Conservation (phyloP, 2,797 vertebrate species). For the Sciurus carolinensis region DNA sequence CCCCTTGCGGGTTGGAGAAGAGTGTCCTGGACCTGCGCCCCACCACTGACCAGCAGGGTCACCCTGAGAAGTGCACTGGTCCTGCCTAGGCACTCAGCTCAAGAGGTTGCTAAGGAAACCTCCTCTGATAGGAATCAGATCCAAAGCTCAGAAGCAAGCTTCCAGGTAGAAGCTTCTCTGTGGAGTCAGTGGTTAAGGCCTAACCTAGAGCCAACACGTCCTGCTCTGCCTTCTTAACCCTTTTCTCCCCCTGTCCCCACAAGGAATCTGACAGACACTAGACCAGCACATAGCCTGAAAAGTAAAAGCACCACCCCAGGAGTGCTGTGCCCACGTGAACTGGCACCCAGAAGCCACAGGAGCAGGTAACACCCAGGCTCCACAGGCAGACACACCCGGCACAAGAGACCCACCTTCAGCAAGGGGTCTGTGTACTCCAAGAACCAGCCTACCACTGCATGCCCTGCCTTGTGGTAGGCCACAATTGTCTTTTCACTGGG, state of each 20-base stretch:
- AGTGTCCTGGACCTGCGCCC: not conserved
- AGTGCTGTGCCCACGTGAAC: fast-evolving
- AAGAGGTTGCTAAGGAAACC: not conserved
- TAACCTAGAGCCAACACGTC: not conserved
- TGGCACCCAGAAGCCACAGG: not conserved
- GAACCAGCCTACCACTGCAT: constrained; percentile 92
- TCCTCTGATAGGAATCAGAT: not conserved
- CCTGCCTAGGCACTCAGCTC: too few relatives aligned
- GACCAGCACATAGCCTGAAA: not conserved
- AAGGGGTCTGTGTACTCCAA: constrained; percentile 91
- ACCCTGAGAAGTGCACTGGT: not conserved
- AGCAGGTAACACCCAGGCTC: not conserved
- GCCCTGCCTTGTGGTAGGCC: constrained; percentile 91
- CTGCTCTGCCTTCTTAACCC: not conserved
- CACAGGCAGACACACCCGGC: not conserved
- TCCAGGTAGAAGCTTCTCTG: not conserved
- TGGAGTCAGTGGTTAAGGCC: not conserved
- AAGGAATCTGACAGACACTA: not conserved
- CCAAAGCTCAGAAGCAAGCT: not conserved
- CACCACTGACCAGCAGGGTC: not conserved
- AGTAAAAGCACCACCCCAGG: not conserved
- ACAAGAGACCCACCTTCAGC: constrained; percentile 88
- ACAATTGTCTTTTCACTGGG: constrained; percentile 90
- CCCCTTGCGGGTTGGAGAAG: not conserved
- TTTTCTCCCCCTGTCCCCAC: too few relatives aligned